Evolutionary conservation across 2,888 invertebrate genomes (phyloP), one percentile per base, ranked within the genome.

Genomic region (Apamea monoglypha): DNA sequence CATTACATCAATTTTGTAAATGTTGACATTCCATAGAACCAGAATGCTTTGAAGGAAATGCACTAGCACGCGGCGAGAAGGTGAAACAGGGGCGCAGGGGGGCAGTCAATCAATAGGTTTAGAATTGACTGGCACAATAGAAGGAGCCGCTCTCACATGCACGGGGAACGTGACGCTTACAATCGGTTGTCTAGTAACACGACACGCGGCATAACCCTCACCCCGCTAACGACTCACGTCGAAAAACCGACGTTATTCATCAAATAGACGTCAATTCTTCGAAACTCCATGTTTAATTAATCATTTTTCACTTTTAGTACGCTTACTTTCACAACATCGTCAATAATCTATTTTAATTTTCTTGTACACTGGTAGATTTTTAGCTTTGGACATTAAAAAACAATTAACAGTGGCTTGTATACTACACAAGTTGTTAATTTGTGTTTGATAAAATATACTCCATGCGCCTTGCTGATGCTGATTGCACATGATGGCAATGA

Each of bases 101-200:
- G 85, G 89, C 88, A 93, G 91, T 93, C 94, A 96, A 96, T 96
- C 96, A 94, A 95, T 95, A 95, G 92, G 90, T 89, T 89, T 87
- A 85, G 87, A 90, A 92, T 90, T 89, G 92, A 87, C 90, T 88
- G 84, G 89, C 90, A 91, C 92, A 91, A 93, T 90, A 87, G 88
- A 90, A 90, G 89, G 90, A 88, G 88, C 82, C 83, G 83, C 86
- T 88, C 82, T 88, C 83, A 88, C 91, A 91, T 89, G 91, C 90
- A 90, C 81, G 86, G 76, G 79, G 84, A 69, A 82, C 75, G 73
- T 87, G 84, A 85, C 83, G 87, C 88, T 89, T 88, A 87, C 82
- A 87, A 89, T 85, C 77, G 83, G 85, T 89, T 90, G 90, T 88
- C 84, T 88, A 86, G 88, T 88, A 87, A 88, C 90, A 89, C 90